phyloP scores from a whole-genome alignment of 1,140 invertebrate species.

The Zelostemma sp. region DNA sequence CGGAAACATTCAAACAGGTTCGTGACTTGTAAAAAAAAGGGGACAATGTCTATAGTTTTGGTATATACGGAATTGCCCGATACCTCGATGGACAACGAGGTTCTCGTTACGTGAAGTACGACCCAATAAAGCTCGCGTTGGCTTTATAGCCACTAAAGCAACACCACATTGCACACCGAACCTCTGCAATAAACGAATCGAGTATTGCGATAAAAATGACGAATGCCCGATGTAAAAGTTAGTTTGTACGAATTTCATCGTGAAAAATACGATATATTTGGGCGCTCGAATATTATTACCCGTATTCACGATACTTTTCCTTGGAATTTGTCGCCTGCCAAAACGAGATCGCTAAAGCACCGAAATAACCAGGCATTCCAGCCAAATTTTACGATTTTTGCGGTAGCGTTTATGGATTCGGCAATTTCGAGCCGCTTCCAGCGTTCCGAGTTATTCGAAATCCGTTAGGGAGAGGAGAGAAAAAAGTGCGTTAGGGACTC shows the following conservation, averaged over 20 bases:
- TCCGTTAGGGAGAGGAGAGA: constrained; percentile 15
- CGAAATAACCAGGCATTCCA: too few relatives aligned
- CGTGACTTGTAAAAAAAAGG: too few relatives aligned
- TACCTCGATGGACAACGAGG: constrained; percentile 30
- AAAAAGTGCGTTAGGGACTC: constrained; percentile 20
- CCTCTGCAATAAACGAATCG: constrained; percentile 40
- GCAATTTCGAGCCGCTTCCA: not conserved
- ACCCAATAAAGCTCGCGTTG: constrained; percentile 52
- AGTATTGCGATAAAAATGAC: constrained; percentile 42
- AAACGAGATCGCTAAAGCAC: too few relatives aligned
- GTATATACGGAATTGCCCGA: not conserved
- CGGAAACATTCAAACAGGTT: too few relatives aligned
- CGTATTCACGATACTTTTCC: constrained; percentile 9
- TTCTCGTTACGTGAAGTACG: constrained; percentile 50
- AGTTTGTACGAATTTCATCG: constrained; percentile 28
- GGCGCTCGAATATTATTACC: constrained; percentile 23
- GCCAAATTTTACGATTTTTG: too few relatives aligned
- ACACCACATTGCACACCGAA: constrained; percentile 29
- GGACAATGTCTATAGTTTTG: too few relatives aligned
- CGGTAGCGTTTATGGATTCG: too few relatives aligned
- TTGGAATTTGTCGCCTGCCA: not conserved
- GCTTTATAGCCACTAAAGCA: constrained; percentile 48
- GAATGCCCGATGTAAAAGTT: constrained; percentile 35
- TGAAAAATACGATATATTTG: constrained; percentile 3
- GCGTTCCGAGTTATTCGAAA: not conserved